Evolutionary conservation across 2,113 vertebrate species (phyloP), one percentile per base, ranked within the genome.

Genomic region (Eupsittula cactorum): DNA sequence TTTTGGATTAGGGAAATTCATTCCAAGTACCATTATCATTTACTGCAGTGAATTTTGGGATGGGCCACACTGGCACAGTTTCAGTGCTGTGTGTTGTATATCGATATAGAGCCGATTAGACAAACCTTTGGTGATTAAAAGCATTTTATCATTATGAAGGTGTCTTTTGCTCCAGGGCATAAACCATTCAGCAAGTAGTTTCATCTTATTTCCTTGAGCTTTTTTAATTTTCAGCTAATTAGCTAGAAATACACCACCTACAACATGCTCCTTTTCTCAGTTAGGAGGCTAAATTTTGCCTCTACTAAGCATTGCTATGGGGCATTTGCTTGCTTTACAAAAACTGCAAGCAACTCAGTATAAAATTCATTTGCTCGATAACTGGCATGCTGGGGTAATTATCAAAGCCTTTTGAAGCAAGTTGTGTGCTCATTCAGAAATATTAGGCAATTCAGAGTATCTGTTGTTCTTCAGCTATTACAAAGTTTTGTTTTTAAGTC

Each of bases 171-270:
- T 90, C 63, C 23, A 37, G 79, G 87, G 67, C 63, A 57, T 28
- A 94, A 95, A 52, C 57, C 59, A 82, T 95, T 92, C 91, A 95
- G 78, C 59, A 86, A 95, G 71, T 42, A 65, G 91, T 95, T 91
- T 75, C 46, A 57, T 91, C 92, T 97, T 95, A 82, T 89, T 94
- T 96, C 92, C 68, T 90, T 80, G 75, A 96, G 78, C 52, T 89
- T 91, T 92, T 96, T 93, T 39, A 86, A 90, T 96, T 96, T 97
- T 93, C 59, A 82, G 37, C 78, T 97, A 93, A 96, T 97, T 94
- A 96, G n/a, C 63, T 95, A 88, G 91, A 96, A 96, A 91, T 92
- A 85, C 16, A 80, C 73, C 49, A 87, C 94, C 77, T 83, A 86
- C 88, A 94, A 95, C 82, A 94, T 49, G 42, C 59, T 85, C 74